phyloP scores from a whole-genome alignment of 2,888 invertebrate species.

The Caenorhabditis japonica region DNA sequence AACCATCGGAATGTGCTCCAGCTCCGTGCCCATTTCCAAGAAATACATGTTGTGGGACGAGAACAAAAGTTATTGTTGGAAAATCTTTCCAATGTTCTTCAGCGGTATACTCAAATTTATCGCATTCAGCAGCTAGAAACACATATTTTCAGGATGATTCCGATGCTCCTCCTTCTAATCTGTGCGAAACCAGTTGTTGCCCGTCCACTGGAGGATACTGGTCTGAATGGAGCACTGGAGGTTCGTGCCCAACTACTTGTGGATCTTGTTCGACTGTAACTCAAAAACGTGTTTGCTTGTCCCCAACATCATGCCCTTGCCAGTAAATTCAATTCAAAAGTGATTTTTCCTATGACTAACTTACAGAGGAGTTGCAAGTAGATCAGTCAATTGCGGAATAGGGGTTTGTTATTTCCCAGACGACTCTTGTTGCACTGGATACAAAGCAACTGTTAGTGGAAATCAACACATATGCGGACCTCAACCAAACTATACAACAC shows the following conservation, averaged over 20 bases:
- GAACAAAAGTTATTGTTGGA: constrained; percentile 44
- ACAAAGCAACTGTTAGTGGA: constrained; percentile 30
- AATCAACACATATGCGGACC: constrained; percentile 44
- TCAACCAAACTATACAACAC: constrained; percentile 22
- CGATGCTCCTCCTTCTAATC: constrained; percentile 11
- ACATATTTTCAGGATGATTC: neutral
- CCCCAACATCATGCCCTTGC: constrained; percentile 28
- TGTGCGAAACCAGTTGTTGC: constrained; percentile 36
- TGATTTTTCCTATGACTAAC: neutral
- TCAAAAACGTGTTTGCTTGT: constrained; percentile 17
- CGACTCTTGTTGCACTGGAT: constrained; percentile 48
- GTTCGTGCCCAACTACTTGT: constrained; percentile 42
- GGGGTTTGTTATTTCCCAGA: constrained; percentile 51
- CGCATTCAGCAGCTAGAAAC: too few species aligned
- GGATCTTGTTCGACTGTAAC: constrained; percentile 47
- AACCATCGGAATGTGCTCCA: constrained; percentile 53
- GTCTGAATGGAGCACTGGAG: constrained; percentile 50
- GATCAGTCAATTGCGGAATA: constrained; percentile 40
- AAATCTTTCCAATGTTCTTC: constrained; percentile 33
- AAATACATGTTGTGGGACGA: constrained; percentile 51
- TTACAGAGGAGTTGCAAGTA: constrained; percentile 29
- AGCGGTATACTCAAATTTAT: constrained; percentile 4
- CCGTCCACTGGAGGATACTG: constrained; percentile 51
- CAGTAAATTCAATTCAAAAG: constrained; percentile 4
- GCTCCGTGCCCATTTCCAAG: constrained; percentile 47